These are phyloP conservation scores for Spicauda simplicius DNA, from an alignment of 2,888 invertebrate genomes.

Conservation along the genomic window DNA sequence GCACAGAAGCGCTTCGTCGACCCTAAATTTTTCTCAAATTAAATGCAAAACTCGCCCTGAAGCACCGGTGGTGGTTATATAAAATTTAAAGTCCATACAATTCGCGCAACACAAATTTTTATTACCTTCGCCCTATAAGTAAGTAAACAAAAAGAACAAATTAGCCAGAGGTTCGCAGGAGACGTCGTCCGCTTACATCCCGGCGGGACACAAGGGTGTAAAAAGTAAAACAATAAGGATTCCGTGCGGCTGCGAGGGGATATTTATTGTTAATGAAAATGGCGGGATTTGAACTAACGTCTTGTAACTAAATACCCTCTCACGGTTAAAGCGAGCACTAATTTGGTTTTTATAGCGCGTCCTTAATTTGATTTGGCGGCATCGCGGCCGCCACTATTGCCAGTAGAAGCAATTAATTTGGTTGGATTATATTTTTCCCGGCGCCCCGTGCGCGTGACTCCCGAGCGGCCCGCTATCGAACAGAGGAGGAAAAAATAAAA, in stretches of 20 bases:
- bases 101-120: slow-evolving; percentile 85
- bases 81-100: slow-evolving; percentile 84
- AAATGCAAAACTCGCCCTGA: slow-evolving; percentile 79
- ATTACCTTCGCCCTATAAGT: slow-evolving; percentile 78
- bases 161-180: slow-evolving; percentile 72
- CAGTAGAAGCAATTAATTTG: slow-evolving; percentile 84
- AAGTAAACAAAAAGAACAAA: slow-evolving; percentile 83
- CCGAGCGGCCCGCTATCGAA: slow-evolving; percentile 65
- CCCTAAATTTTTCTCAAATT: slow-evolving; percentile 83
- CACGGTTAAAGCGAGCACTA: slow-evolving; percentile 85
- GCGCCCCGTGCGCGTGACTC: slow-evolving; percentile 53
- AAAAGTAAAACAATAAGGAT: slow-evolving; percentile 85
- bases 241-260: slow-evolving; percentile 80
- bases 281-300: slow-evolving; percentile 85
- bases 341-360: slow-evolving; percentile 86
- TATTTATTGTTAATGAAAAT: slow-evolving; percentile 86
- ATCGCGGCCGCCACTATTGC: slow-evolving; percentile 82
- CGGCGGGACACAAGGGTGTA: slow-evolving; percentile 83
- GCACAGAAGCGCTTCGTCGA: slow-evolving; percentile 79
- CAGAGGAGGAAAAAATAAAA: slow-evolving; percentile 82
- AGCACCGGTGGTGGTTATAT: slow-evolving; percentile 77
- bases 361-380: slow-evolving; percentile 86
- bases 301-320: slow-evolving; percentile 85
- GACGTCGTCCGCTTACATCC: slow-evolving; percentile 71
- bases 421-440: slow-evolving; percentile 84